phyloP scores from a whole-genome alignment of 2,888 invertebrate species.

The Drosophila rellima region DNA sequence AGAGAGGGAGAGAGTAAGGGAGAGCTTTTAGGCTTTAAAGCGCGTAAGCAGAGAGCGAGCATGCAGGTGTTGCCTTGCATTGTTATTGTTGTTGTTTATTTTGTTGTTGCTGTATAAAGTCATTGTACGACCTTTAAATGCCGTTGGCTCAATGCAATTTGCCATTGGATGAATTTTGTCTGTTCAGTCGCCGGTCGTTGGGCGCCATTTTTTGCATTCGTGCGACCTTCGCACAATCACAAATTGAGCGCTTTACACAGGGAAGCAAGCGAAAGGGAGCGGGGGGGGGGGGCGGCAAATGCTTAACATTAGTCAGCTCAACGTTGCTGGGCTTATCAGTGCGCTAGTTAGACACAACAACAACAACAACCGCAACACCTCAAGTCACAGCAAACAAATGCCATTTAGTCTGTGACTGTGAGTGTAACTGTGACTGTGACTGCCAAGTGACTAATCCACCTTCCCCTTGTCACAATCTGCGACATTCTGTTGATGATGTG shows the following conservation, averaged over 20 bases:
- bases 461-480: background rate
- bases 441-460: conserved; percentile 16
- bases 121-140: conserved; percentile 72
- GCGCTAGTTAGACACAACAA: conserved; percentile 21
- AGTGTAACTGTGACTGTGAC: conserved; percentile 4
- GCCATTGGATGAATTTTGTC: conserved; percentile 30
- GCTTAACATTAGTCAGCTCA: conserved; percentile 36
- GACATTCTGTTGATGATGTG: background rate
- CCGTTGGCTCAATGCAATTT: conserved; percentile 57
- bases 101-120: conserved; percentile 49
- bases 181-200: conserved; percentile 7
- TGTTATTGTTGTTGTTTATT: conserved; percentile 17
- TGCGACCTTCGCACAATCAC: conserved; percentile 39
- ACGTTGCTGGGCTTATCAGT: conserved; percentile 40
- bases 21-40: conserved; percentile 16
- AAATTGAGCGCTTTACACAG: conserved; percentile 7
- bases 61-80: conserved; percentile 48
- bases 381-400: conserved; percentile 50
- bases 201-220: conserved; percentile 15
- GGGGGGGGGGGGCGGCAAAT: background rate
- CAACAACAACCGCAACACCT: conserved; percentile 25
- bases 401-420: conserved; percentile 63
- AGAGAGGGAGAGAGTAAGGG: conserved; percentile 1
- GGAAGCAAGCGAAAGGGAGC: background rate
- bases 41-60: conserved; percentile 16